phyloP scores from a whole-genome alignment of 2,797 vertebrate species.

The Arrhamphus sclerolepis region DNA sequence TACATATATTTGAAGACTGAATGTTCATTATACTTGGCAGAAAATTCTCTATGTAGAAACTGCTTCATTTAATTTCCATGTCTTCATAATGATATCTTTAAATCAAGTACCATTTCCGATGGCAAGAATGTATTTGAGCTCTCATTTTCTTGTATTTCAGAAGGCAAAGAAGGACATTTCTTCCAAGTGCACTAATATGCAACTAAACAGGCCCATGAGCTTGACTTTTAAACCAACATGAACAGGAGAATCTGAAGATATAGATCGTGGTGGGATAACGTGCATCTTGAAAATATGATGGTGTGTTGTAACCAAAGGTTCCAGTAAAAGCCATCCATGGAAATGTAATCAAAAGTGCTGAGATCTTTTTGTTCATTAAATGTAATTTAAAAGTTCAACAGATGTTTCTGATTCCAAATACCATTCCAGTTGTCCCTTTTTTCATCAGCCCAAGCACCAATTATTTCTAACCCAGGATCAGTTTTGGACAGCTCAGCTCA shows the following conservation, averaged over 20 bases:
- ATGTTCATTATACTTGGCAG: neutral
- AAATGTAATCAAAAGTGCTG: neutral
- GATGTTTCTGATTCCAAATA: too few relatives aligned
- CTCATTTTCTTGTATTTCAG: neutral
- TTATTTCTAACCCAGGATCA: too few relatives aligned
- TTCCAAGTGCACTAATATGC: neutral
- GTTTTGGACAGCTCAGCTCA: too few relatives aligned
- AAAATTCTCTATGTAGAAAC: too few relatives aligned
- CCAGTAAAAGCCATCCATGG: conserved; percentile 1
- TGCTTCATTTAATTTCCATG: too few relatives aligned
- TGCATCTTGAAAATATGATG: conserved; percentile 1
- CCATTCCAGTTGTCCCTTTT: too few relatives aligned
- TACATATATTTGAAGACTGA: neutral
- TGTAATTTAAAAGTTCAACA: too few relatives aligned
- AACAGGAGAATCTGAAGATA: neutral
- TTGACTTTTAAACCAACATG: conserved; percentile 2
- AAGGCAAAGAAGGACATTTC: neutral
- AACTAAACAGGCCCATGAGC: neutral
- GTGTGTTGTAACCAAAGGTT: neutral
- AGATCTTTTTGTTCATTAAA: too few relatives aligned
- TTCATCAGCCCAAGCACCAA: too few relatives aligned
- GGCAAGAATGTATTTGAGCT: neutral
- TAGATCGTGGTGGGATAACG: neutral
- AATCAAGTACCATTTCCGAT: neutral
- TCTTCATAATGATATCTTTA: too few relatives aligned